Percentiles rank a stretch among this genome's conserved stretches.
These are phyloP conservation scores for Pavo muticus DNA, from an alignment of 2,113 vertebrate genomes.

Conservation along the genomic window DNA sequence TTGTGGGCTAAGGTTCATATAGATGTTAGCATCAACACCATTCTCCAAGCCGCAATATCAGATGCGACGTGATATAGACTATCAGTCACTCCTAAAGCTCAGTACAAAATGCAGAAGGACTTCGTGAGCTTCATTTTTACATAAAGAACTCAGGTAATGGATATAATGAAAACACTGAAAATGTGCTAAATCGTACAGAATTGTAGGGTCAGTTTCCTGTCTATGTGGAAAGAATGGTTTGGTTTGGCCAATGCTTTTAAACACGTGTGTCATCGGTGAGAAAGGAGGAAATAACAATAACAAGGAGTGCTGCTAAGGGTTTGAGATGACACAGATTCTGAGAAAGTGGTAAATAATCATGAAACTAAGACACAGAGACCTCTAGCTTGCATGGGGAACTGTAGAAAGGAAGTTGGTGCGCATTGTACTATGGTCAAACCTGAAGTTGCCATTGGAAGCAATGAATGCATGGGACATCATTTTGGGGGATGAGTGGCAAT, in stretches of 20 bases:
- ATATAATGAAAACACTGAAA: background rate
- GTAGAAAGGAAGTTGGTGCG: background rate
- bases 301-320: background rate
- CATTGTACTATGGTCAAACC: background rate
- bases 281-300: background rate
- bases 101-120: background rate
- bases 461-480: background rate
- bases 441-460: background rate
- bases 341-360: background rate
- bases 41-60: background rate
- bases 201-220: background rate
- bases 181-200: background rate
- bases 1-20: background rate
- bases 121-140: background rate
- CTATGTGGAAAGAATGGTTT: background rate
- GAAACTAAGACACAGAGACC: background rate
- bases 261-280: fast-evolving
- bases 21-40: background rate
- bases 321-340: background rate
- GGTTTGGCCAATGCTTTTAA: background rate
- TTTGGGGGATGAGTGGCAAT: fast-evolving
- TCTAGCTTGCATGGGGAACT: background rate
- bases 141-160: background rate
- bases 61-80: fast-evolving
- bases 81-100: background rate